phyloP scores from a whole-genome alignment of 2,888 invertebrate species.

The Xestia sexstrigata region DNA sequence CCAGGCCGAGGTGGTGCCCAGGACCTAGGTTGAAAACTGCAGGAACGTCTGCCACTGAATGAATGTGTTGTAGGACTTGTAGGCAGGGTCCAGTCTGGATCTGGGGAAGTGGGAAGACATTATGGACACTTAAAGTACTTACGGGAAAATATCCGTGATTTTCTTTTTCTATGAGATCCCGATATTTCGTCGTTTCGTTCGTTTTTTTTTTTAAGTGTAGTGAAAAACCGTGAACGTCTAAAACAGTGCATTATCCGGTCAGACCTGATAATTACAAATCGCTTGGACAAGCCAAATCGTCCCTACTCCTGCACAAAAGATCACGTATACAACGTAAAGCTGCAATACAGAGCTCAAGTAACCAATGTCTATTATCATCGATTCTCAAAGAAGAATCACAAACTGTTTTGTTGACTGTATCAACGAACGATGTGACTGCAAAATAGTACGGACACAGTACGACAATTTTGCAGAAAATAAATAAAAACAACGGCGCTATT shows the following conservation, averaged over 20 bases:
- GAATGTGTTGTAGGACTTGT: too few species aligned
- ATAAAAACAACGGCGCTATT: conserved; percentile 40
- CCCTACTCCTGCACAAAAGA: neutral
- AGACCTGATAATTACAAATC: neutral
- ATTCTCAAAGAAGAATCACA: neutral
- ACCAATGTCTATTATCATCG: neutral
- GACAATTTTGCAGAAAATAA: conserved; percentile 13
- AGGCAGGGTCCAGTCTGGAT: neutral
- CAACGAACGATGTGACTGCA: neutral
- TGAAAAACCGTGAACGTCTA: too few species aligned
- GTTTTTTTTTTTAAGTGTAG: too few species aligned
- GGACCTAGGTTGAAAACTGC: too few species aligned
- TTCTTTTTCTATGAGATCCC: too few species aligned
- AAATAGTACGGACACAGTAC: neutral
- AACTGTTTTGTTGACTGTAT: too few species aligned
- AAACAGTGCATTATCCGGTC: neutral
- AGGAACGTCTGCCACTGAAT: too few species aligned
- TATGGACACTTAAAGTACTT: too few species aligned
- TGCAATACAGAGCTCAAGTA: neutral
- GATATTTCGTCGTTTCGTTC: too few species aligned
- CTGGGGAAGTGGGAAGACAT: neutral
- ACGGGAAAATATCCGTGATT: too few species aligned
- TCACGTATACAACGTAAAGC: neutral
- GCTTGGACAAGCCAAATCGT: neutral
- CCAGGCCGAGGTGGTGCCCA: too few species aligned